Evolutionary conservation across 2,888 invertebrate species (phyloP).

Genomic region (Chloroclystis v-ata): DNA sequence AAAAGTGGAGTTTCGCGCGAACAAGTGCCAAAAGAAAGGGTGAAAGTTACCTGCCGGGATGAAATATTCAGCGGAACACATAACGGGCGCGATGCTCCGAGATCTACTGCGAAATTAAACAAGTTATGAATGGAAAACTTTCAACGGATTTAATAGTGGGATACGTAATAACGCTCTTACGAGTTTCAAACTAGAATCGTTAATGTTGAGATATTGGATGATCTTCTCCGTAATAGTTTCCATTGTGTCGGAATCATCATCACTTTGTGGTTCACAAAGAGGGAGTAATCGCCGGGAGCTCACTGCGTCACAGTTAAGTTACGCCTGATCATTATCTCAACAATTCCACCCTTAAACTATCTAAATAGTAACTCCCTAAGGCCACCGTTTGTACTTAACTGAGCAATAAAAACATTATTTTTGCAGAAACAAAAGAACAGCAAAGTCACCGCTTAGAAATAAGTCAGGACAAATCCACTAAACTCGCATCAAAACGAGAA

Average conservation of each 20-base stretch:
- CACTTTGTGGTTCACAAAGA: background rate
- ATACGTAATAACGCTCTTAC: conserved; percentile 42
- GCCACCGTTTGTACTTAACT: too few relatives aligned
- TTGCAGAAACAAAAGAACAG: background rate
- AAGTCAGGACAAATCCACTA: conserved; percentile 17
- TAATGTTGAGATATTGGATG: conserved; percentile 17
- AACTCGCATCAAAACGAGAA: conserved; percentile 13
- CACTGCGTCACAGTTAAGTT: background rate
- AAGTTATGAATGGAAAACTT: conserved; percentile 55
- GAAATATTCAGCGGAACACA: conserved; percentile 53
- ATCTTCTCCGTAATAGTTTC: conserved; percentile 10
- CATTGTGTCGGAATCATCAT: conserved; percentile 7
- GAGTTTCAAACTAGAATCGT: conserved; percentile 21
- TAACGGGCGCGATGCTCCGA: conserved; percentile 37
- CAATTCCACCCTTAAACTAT: too few relatives aligned
- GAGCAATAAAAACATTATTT: background rate
- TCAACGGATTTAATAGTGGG: conserved; percentile 44
- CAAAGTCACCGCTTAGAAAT: conserved; percentile 7
- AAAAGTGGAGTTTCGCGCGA: conserved; percentile 46
- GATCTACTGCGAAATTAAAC: conserved; percentile 55
- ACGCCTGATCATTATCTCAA: too few relatives aligned
- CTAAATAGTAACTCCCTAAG: too few relatives aligned
- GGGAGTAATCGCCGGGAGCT: background rate
- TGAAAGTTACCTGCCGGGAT: conserved; percentile 38
- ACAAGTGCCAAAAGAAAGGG: conserved; percentile 48